Base-by-base conservation (phyloP, 92 coral and sea anemone genomes). In the Diadumene lineata region DNA sequence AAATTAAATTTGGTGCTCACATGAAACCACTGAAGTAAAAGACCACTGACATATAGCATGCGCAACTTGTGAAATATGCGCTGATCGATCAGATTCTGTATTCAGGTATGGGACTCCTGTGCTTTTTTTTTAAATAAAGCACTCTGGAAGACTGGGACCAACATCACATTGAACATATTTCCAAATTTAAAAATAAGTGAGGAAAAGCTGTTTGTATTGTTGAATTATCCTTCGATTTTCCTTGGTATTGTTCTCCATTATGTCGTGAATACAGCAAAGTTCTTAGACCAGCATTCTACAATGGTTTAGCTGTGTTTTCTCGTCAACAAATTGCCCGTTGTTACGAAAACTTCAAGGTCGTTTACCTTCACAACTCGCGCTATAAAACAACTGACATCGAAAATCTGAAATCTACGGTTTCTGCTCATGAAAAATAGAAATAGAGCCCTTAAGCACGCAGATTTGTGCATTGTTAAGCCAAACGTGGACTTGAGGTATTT, bases 351-450 rank as follows among this genome's bases (percentile, higher is more conserved):
- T 24, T 11, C 23, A 10, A 22, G 22, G 22, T 70, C 55, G 75
- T 70, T 70, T 70, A 70, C 75, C 63, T 55, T 70, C 75, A 31
- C 75, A 51, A 70, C 75, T 46, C 74, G 55, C 23, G 23, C 10
- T 67, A 11, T 13, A 25, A 2, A 15, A 21, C 46, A 25, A 38
- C 56, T 46, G 55, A 17, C n/a, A n/a, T n/a, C n/a, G n/a, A 22
- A 11, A 38, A 38, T 4, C 48, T n/a, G 8, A 66, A 66, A 66
- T 21, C 29, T 7, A 24, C 7, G 9, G 43, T 15, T 23, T 13
- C 11, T 31, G 11, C 55, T 17, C 18, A 53, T 55, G 46, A 28
- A 50, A 30, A 22, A 10, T 6, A 17, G 1, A 6, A 11, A 4
- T 1, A 53, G 11, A 70, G 23, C 50, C 34, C 1, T 30, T 51